Base-by-base conservation (phyloP, 2,113 vertebrate species). In the Tachysurus fulvidraco region DNA sequence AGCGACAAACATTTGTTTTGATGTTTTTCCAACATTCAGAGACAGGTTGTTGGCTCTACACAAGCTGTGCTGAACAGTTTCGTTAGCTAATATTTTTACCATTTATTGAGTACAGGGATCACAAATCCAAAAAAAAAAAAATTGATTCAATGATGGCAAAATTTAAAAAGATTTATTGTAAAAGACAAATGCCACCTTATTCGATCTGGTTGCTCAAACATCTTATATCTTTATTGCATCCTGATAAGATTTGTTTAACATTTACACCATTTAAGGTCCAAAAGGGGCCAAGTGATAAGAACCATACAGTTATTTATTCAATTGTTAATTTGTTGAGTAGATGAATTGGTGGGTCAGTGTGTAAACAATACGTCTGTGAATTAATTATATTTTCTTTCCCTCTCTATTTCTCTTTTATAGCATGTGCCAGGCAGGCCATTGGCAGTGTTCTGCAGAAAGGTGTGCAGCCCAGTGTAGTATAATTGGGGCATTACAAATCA, bases 381-480 rank as follows among this genome's bases (percentile, higher is more conserved):
- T 14, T 25, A 23, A 36, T 14, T 25, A 13, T 57, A 4, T 28
- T 44, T 60, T 60, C 36, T 57, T 11, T 67, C 1, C 6, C 71
- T 74, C 5, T 36, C 50, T 28, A 2, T 76, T 60, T 57, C 30
- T 86, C 41, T 74, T 17, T 74, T 14, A 0, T 90, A 98, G 97
- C 85, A 94, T 94, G 6, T 97, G 97, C 91, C 93, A 28, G 83
- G 94, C 93, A 0, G 96, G 97, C 0, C 94, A 86, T 85, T 98
- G 98, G 98, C 92, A 90, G 71, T 99, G 97, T 30, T 91, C 94
- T 2, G 93, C 88, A 87, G 95, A 96, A 77, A 95, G 69, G 6
- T 98, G 97, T 23, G 93, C 96, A 0, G 95, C 95, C 0, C 95
- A 97, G 90, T 97, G 97, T 54, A 79, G 84, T 0, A 90, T 98